Conservation (phyloP, 2,888 invertebrate genomes). For the Drosophila paramelanica region DNA sequence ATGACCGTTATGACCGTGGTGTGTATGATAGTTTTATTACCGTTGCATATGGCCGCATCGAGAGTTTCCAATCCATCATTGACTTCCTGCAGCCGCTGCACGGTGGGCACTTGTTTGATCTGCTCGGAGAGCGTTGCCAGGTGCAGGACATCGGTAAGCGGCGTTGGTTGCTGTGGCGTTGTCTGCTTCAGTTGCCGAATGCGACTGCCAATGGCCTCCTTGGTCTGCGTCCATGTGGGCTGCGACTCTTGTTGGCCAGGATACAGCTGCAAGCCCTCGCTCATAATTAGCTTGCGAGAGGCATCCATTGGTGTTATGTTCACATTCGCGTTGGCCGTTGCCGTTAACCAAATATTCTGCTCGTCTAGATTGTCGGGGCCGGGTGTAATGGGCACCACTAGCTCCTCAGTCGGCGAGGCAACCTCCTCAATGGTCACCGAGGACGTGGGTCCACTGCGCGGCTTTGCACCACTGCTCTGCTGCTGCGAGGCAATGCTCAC, state of each 20-base stretch:
- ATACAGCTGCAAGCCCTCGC: conserved; percentile 80
- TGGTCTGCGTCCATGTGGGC: conserved; percentile 86
- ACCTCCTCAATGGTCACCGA: conserved; percentile 87
- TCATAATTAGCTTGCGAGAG: conserved; percentile 76
- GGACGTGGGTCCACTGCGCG: conserved; percentile 83
- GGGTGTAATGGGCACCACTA: conserved; percentile 86
- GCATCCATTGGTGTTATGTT: conserved; percentile 60
- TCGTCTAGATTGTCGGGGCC: conserved; percentile 82
- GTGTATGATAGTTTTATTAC: conserved; percentile 88
- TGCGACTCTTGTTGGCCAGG: conserved; percentile 65
- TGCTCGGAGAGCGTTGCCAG: conserved; percentile 87
- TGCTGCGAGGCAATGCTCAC: conserved; percentile 71
- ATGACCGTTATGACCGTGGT: conserved; percentile 90
- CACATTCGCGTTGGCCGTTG: conserved; percentile 43
- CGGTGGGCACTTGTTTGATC: conserved; percentile 86
- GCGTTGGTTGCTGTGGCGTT: conserved; percentile 85
- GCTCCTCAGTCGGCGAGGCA: conserved; percentile 85
- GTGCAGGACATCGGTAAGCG: conserved; percentile 88
- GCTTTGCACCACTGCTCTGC: conserved; percentile 46
- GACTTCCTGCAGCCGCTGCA: conserved; percentile 87
- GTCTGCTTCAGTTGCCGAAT: conserved; percentile 86
- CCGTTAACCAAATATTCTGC: conserved; percentile 77
- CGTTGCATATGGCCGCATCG: conserved; percentile 86
- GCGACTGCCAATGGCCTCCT: conserved; percentile 86
- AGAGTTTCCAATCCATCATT: conserved; percentile 84